Percentiles rank a stretch among this genome's conserved stretches.
phyloP scores from a whole-genome alignment of 1,140 invertebrate genomes.

The Drosophila nigromelanica region DNA sequence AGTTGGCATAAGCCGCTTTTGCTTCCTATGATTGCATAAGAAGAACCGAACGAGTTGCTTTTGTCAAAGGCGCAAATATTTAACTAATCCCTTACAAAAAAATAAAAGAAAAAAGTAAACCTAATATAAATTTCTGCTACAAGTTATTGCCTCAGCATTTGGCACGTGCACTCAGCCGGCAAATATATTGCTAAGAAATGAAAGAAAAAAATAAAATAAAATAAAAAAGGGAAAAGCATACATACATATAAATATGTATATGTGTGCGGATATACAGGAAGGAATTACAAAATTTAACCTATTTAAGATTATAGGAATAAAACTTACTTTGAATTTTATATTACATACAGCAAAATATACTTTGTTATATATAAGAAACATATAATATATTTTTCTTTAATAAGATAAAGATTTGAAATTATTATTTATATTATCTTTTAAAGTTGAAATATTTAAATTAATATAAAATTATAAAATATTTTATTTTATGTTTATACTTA shows the following conservation, averaged over 20 bases:
- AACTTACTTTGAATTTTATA: not conserved
- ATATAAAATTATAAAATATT: too few species aligned
- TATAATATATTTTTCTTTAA: too few species aligned
- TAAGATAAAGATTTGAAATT: too few species aligned
- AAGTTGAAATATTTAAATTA: too few species aligned
- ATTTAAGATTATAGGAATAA: too few species aligned
- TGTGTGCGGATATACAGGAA: not conserved
- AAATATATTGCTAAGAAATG: constrained; percentile 61
- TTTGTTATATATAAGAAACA: not conserved
- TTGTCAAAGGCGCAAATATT: constrained; percentile 49
- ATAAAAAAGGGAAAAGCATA: not conserved
- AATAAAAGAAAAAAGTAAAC: constrained; percentile 11
- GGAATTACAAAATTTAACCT: not conserved
- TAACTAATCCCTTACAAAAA: constrained; percentile 50
- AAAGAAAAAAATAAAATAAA: constrained; percentile 8
- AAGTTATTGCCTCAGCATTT: constrained; percentile 73
- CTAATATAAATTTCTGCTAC: constrained; percentile 64
- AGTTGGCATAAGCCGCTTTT: constrained; percentile 27
- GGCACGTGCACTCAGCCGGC: constrained; percentile 67
- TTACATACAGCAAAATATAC: too few species aligned
- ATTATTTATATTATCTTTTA: too few species aligned
- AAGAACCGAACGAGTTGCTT: not conserved
- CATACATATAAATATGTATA: constrained; percentile 7
- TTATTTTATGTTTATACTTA: too few species aligned
- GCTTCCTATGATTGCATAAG: not conserved